Evolutionary conservation across 1,140 invertebrate genomes (phyloP), one percentile per base, ranked within the genome.

Genomic region (Cepaea nemoralis): DNA sequence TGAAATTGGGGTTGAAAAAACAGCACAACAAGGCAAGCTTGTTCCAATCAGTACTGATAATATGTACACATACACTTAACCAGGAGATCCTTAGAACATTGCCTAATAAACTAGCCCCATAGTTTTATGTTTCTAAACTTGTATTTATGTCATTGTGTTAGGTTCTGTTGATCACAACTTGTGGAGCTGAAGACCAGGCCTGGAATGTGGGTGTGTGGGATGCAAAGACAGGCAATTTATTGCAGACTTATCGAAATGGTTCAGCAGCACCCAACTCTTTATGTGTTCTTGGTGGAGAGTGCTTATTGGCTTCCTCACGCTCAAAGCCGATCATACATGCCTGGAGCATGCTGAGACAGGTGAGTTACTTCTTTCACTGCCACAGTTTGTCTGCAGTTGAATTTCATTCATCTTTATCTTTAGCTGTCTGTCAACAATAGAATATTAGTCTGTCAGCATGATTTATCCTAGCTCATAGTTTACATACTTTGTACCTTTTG

Each of bases 261-360:
- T 80, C 78, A 50, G 55, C 78, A 50, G n/a, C 67, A 22, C 35
- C 40, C 16, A 50, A 73, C 24, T 45, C 78, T 48, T 48, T 80
- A 1, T 71, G 48, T 37, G 33, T 80, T 0, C 67, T 80, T 37
- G 69, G 45, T 33, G 69, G 69, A 27, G 78, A 80, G 70, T 40
- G 78, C 48, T 27, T 80, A 8, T 40, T 80, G n/a, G 66, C 78
- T 48, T 40, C 78, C 5, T 80, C 78, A 1, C n/a, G 37, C 39
- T 55, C 78, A 39, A 80, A 80, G 37, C 78, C 78, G 0, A 33
- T 80, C 22, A 80, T 80, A 27, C 78, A 80, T 55, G 66, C 73
- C 42, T 80, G 78, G 78, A 73, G 45, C 40, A 80, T 80, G 78
- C 33, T 80, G 14, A 48, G 67, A 35, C 78, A 80, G 69, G 78